These are phyloP conservation scores for Lottia gigantea DNA, from an alignment of 2,888 invertebrate genomes.

Conservation along the genomic window DNA sequence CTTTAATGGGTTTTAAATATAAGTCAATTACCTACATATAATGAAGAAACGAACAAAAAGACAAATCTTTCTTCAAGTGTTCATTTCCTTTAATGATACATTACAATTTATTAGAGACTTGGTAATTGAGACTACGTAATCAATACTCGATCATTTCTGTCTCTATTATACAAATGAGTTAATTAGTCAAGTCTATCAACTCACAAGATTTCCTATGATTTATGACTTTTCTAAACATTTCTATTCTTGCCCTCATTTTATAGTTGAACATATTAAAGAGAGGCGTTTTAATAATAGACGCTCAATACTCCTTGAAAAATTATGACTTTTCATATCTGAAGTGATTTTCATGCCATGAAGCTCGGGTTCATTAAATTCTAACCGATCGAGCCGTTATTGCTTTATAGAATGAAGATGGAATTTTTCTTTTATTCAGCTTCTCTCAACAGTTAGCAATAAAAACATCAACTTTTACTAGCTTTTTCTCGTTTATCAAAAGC, in stretches of 20 bases:
- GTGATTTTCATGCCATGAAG: constrained; percentile 5
- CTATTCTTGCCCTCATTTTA: neutral
- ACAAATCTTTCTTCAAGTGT: no score
- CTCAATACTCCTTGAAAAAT: neutral
- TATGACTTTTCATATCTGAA: neutral
- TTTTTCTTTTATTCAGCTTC: neutral
- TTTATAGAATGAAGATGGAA: neutral
- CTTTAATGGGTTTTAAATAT: no score
- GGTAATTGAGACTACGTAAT: neutral
- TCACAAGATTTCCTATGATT: constrained; percentile 21
- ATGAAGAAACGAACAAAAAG: no score
- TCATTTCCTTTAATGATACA: no score
- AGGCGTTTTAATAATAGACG: neutral
- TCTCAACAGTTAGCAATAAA: neutral
- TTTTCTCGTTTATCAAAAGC: neutral
- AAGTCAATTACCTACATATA: no score
- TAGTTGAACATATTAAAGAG: neutral
- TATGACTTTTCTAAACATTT: neutral
- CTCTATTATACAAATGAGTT: constrained; percentile 47
- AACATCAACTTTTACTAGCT: neutral
- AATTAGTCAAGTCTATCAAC: constrained; percentile 36
- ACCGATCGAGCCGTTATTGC: constrained; percentile 2
- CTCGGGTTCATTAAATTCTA: constrained; percentile 4
- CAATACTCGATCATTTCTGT: constrained; percentile 34
- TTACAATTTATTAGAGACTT: no score